Base-by-base conservation (phyloP, 2,888 invertebrate species). In the Lamproptera curius region DNA sequence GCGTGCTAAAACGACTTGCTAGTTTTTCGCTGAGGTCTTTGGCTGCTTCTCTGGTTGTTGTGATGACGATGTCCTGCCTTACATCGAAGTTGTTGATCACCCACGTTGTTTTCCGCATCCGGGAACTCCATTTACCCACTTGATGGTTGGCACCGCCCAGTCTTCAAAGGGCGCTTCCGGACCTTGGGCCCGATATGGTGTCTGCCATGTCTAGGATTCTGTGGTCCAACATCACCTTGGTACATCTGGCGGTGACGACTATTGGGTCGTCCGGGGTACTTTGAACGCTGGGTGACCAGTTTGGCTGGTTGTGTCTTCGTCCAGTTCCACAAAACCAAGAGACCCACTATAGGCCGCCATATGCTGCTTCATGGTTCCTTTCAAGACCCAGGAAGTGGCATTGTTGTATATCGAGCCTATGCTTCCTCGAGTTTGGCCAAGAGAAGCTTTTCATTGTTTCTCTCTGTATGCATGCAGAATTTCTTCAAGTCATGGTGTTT, bases 1-100 rank as follows among this genome's bases (percentile, higher is more conserved):
- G 10, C 8, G 28, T 3, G 11, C 42, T 33, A 0, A 42, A 11
- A 17, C 42, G 42, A 8, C 13, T 33, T 0, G 42, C 13, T 14
- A 43, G 31, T 37, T 36, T 47, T 2, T 9, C 37, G 10, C 39
- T 36, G 2, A 53, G 45, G 15, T 55, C 51, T 16, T 46, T 50
- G 0, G 46, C 51, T 2, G 50, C 50, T 16, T 55, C n/a, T n/a
- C 55, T 0, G 31, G 9, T 51, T 6, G 53, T 44, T 1, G 51
- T 53, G 15, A 45, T n/a, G 4, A 31, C 31, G 11, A 31, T 11
- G 28, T 28, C 28, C 2, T n/a, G 6, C n/a, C 10, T n/a, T 9
- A n/a, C 28, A 2, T 28, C 28, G 28, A 28, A 2, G n/a, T 28
- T n/a, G 28, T 28, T 28, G 6, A 10, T n/a, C 4, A 37, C 16